These are phyloP conservation scores for Lerema accius DNA, from an alignment of 1,140 invertebrate genomes.

Conservation along the genomic window DNA sequence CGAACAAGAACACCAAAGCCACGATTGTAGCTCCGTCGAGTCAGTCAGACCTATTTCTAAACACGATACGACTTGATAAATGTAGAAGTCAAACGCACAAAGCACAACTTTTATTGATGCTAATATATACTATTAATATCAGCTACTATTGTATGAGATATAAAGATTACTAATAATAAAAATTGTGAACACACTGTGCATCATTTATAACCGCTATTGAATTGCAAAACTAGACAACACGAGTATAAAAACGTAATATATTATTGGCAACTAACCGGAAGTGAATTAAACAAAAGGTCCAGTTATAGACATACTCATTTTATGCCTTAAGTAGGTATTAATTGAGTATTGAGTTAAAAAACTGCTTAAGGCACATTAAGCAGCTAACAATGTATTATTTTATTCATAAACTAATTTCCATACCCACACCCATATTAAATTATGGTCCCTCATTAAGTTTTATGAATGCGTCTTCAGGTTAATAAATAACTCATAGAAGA, in stretches of 20 bases:
- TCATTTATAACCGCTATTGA: constrained; percentile 25
- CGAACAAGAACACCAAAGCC: not conserved
- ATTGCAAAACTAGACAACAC: constrained; percentile 18
- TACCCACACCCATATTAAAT: constrained; percentile 17
- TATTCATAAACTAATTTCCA: not conserved
- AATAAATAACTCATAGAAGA: constrained; percentile 23
- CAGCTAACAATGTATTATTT: not conserved
- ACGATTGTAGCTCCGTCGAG: not conserved
- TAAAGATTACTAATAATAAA: constrained; percentile 17
- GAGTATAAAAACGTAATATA: constrained; percentile 6
- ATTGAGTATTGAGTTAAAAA: too few relatives aligned
- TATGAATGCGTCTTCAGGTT: constrained; percentile 25
- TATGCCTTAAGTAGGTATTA: too few relatives aligned
- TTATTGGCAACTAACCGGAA: constrained; percentile 22
- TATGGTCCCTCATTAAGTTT: constrained; percentile 26
- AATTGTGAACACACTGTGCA: constrained; percentile 2
- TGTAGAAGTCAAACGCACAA: constrained; percentile 20
- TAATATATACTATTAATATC: constrained; percentile 20
- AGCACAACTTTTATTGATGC: not conserved
- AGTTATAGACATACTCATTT: not conserved
- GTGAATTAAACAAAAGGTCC: constrained; percentile 2
- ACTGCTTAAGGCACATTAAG: not conserved
- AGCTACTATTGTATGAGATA: constrained; percentile 19
- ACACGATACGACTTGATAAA: constrained; percentile 7
- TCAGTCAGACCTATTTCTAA: not conserved